Evolutionary conservation across 2,797 vertebrate species (phyloP), one percentile per base, ranked within the genome.

Genomic region (Siniperca undulata): DNA sequence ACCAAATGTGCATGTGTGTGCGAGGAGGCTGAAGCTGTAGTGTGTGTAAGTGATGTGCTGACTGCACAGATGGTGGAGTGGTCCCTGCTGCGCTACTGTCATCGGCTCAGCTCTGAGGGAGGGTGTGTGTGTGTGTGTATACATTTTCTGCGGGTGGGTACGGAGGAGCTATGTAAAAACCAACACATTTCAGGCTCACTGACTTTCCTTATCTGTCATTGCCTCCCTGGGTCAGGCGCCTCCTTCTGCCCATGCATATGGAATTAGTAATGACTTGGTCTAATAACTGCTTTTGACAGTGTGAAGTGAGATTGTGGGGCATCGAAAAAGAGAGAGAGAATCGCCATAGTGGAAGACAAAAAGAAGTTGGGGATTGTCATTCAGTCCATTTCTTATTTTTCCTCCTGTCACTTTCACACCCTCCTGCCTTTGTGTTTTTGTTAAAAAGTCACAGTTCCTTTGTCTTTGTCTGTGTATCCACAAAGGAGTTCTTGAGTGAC

Each of bases 401-500:
- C n/a, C 27, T 53, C 40, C 24, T 81, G 50, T 83, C 48, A 80
- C 58, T 81, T 71, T 79, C 72, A 80, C 70, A 62, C 62, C 59
- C 24, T 84, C 52, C 42, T 89, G 64, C 56, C 70, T 88, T 86
- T 89, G 50, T 90, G 72, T 80, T 40, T 80, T 56, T 78, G 74
- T 89, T 82, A 84, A 89, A 87, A 72, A 87, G 85, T 91, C 87
- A 91, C 77, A 58, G 86, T 77, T 83, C 80, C 89, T 92, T 93
- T 93, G 89, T 92, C 85, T 86, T 82, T 86, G 79, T 92, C 84
- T 88, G 58, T 86, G 78, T 90, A 72, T 87, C 78, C 86, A 86
- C 88, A 11, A 86, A 99, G 98, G 98, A 99, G 91, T 98, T 98
- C 88, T 91, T 98, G 91, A 97, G 94, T 20, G 98, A 98, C 95